Evolutionary conservation across 2,888 invertebrate genomes (phyloP).

Genomic region (Lycophotia porphyrea): DNA sequence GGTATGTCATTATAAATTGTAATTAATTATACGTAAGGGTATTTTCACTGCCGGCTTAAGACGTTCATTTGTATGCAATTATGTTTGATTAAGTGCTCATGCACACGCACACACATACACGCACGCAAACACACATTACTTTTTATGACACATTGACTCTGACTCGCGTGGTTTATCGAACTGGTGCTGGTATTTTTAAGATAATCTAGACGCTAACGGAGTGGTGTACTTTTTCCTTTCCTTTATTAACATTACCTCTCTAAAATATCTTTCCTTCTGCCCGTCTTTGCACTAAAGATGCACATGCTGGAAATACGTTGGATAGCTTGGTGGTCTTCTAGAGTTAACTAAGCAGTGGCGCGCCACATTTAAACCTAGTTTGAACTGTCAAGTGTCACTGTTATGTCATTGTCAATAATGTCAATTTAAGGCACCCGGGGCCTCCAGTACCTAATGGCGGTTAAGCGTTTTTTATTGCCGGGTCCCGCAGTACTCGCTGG

Average conservation of each 20-base stretch:
- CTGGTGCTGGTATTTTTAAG: too few relatives aligned
- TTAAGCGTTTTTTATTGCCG: too few relatives aligned
- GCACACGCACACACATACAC: conserved; percentile 7
- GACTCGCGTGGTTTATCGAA: background rate
- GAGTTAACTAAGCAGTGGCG: too few relatives aligned
- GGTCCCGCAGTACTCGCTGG: too few relatives aligned
- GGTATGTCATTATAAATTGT: conserved; percentile 60
- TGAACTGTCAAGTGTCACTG: too few relatives aligned
- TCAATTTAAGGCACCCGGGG: too few relatives aligned
- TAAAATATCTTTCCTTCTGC: too few relatives aligned
- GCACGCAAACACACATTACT: background rate
- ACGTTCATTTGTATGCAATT: conserved; percentile 60
- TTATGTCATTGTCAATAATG: too few relatives aligned
- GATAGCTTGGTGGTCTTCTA: background rate
- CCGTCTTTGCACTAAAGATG: too few relatives aligned
- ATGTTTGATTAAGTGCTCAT: conserved; percentile 48
- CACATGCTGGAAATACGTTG: background rate
- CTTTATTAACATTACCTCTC: too few relatives aligned
- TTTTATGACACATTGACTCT: conserved; percentile 2
- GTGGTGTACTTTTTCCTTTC: background rate
- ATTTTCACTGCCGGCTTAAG: conserved; percentile 62
- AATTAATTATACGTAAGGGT: conserved; percentile 53
- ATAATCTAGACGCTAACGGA: background rate
- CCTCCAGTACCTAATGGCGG: too few relatives aligned
- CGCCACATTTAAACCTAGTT: too few relatives aligned